These are phyloP conservation scores for Pterostichus niger DNA, from an alignment of 2,888 invertebrate species.

Conservation along the genomic window DNA sequence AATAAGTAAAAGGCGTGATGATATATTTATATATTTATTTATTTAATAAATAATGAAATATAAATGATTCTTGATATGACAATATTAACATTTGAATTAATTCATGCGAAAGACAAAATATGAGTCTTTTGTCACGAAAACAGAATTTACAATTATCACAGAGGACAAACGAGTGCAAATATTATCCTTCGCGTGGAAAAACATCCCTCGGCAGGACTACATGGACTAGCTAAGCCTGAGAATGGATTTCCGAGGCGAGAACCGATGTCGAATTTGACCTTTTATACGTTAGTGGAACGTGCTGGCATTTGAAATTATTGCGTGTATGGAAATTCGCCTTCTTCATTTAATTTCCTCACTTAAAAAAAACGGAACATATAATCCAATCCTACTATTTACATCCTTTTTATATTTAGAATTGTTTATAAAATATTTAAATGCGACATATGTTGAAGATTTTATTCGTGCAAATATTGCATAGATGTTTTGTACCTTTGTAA, in stretches of 20 bases:
- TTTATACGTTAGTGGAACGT: conserved; percentile 13
- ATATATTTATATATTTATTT: too few species aligned
- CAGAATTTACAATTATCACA: conserved; percentile 38
- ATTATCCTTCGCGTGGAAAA: conserved; percentile 43
- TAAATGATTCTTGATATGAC: conserved; percentile 11
- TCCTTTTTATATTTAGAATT: too few species aligned
- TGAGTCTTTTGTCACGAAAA: conserved; percentile 26
- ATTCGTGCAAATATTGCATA: too few species aligned
- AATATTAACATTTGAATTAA: conserved; percentile 24
- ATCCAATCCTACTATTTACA: too few species aligned
- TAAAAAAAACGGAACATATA: too few species aligned
- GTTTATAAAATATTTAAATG: too few species aligned
- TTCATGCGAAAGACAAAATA: conserved; percentile 15
- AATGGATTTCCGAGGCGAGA: conserved; percentile 21
- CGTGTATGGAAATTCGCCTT: background rate
- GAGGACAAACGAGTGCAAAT: conserved; percentile 37
- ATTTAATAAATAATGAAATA: background rate
- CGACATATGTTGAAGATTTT: too few species aligned
- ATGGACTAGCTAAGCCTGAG: background rate
- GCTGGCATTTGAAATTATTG: background rate
- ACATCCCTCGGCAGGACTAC: conserved; percentile 18
- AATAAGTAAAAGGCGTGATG: too few species aligned
- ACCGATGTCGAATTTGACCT: background rate
- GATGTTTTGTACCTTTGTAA: too few species aligned
- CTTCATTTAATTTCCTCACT: background rate